phyloP scores from a whole-genome alignment of 2,888 invertebrate genomes.

The Stenodera caucasica region DNA sequence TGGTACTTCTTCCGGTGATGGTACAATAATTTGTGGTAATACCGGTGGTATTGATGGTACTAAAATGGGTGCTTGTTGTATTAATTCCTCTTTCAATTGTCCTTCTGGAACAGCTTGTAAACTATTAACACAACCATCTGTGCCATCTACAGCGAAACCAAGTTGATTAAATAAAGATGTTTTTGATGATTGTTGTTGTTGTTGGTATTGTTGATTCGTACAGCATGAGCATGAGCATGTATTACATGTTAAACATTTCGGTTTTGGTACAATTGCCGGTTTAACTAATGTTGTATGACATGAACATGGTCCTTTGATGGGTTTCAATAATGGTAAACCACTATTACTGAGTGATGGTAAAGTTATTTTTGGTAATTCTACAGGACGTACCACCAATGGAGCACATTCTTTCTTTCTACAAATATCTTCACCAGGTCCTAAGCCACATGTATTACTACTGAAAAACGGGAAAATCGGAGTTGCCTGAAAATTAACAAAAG shows the following conservation, averaged over 20 bases:
- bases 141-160: no score
- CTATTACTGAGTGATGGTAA: no score
- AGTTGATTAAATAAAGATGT: no score
- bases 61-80: no score
- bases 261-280: conserved; percentile 49
- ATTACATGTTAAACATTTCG: no score
- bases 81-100: no score
- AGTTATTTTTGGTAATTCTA: conserved; percentile 42
- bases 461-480: neutral
- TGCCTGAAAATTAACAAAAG: neutral
- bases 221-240: no score
- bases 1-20: neutral
- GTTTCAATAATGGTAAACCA: conserved; percentile 32
- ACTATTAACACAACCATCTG: no score
- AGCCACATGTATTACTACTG: conserved; percentile 34
- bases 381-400: conserved; percentile 48
- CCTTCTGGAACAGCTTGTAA: no score
- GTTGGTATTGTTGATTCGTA: neutral
- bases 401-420: conserved; percentile 32
- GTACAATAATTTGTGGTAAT: no score
- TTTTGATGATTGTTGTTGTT: no score
- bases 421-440: conserved; percentile 42
- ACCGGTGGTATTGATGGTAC: neutral
- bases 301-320: conserved; percentile 46
- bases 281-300: conserved; percentile 47